Evolutionary conservation across 30 jellyfish, hydroid and myxozoan species (phyloP).

Genomic region (Euphysa ruthae): DNA sequence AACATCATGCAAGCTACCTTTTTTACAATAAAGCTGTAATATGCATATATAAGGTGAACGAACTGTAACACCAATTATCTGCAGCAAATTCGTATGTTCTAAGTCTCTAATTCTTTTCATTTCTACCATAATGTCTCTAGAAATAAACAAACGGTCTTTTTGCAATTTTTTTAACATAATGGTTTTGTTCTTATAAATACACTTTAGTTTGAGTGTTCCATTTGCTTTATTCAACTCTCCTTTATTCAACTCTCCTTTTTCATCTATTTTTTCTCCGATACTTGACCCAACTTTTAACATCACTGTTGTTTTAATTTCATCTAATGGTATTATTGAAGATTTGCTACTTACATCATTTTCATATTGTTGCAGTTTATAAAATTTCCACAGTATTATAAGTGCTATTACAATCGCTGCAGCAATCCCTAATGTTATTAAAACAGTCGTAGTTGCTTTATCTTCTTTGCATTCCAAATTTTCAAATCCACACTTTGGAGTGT

Average conservation of each 20-base stretch:
- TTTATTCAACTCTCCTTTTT: neutral
- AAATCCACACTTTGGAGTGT: slow-evolving; percentile 31
- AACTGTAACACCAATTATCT: slow-evolving; percentile 10
- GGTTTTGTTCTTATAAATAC: neutral
- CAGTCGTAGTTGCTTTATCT: neutral
- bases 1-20: slow-evolving; percentile 37
- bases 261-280: neutral
- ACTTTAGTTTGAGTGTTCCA: neutral
- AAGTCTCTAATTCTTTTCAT: slow-evolving; percentile 35
- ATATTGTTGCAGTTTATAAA: slow-evolving; percentile 17
- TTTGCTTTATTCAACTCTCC: slow-evolving; percentile 5
- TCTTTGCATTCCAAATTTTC: neutral
- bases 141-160: slow-evolving; percentile 3
- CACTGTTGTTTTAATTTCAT: neutral
- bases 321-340: neutral
- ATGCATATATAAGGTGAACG: slow-evolving; percentile 25
- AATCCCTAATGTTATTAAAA: neutral
- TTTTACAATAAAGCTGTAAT: slow-evolving; percentile 19
- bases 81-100: slow-evolving; percentile 5
- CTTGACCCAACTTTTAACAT: neutral
- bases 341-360: slow-evolving; percentile 31
- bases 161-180: slow-evolving; percentile 20
- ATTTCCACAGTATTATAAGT: neutral
- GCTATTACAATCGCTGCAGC: neutral
- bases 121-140: slow-evolving; percentile 25